These are phyloP conservation scores for Galaxias olidus DNA, from an alignment of 2,797 vertebrate species.

Conservation along the genomic window DNA sequence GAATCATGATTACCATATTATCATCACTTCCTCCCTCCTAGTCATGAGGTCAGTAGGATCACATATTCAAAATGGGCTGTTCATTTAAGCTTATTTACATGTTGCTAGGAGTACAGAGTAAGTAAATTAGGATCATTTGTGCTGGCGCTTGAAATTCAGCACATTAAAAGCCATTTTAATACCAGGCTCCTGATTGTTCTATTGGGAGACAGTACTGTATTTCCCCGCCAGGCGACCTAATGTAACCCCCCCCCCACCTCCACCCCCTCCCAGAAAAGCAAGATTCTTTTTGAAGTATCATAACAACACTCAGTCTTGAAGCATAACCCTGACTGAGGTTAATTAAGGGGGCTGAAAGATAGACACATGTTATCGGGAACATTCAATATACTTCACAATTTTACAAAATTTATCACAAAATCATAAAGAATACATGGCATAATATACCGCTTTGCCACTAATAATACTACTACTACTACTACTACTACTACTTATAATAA, in stretches of 20 bases:
- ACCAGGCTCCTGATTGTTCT: constrained; percentile 66
- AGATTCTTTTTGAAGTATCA: neutral
- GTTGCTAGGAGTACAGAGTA: constrained; percentile 27
- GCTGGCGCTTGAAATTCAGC: constrained; percentile 71
- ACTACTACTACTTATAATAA: too few species aligned
- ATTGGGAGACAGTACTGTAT: constrained; percentile 62
- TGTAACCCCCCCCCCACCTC: too few species aligned
- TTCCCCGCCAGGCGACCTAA: constrained; percentile 60
- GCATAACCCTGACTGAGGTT: neutral
- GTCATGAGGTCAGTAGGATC: constrained; percentile 46
- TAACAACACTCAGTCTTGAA: constrained; percentile 26
- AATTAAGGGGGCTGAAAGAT: neutral
- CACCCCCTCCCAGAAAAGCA: constrained; percentile 40
- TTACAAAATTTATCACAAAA: too few species aligned
- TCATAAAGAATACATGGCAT: too few species aligned
- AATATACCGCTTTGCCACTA: too few species aligned
- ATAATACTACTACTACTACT: too few species aligned
- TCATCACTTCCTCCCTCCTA: constrained; percentile 18
- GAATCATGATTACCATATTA: constrained; percentile 37
- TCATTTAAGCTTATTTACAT: constrained; percentile 78
- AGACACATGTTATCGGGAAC: too few species aligned
- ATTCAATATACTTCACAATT: too few species aligned
- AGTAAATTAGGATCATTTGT: constrained; percentile 64
- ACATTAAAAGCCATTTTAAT: constrained; percentile 69
- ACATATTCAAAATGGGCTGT: constrained; percentile 51